Evolutionary conservation across 30 jellyfish, hydroid and myxozoan species (phyloP), one percentile per base, ranked within the genome.

Genomic region (Hydractinia echinata): DNA sequence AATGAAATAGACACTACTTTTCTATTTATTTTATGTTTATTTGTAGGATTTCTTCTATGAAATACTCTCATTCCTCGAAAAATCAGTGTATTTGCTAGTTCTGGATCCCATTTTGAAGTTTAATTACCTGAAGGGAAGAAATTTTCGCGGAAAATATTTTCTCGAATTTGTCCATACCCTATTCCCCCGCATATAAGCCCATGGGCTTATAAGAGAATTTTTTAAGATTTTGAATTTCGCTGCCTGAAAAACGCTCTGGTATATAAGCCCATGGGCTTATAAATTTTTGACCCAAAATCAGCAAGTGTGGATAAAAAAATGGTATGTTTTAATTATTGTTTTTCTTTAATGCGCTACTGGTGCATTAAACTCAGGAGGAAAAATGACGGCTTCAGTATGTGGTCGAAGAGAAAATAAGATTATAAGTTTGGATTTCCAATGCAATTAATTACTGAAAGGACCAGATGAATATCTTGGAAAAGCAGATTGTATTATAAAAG

Each of bases 281-380:
- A 58, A 58, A 58, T 58, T 58, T 58, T 58, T 58, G 15, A 58
- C 69, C 69, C 69, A 58, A 58, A 58, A 58, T 58, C 69, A 58
- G 69, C 69, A 58, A 58, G 69, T 13, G 69, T 58, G 69, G 69
- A 58, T 58, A 58, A 58, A 58, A 58, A 58, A 58, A 58, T 58
- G 69, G 69, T 16, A 58, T 58, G 19, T 58, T 58, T 58, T 16
- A 58, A 58, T 58, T 0, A 58, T 58, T 58, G n/a, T 68, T 68
- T 39, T 68, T 39, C 14, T n/a, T 20, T 68, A 39, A 18, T 68
- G 50, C 79, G 20, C 79, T 68, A 68, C 79, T 68, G 79, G 79
- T 68, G 79, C 79, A 11, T 68, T 68, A 11, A 68, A 15, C n/a
- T 15, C 79, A n/a, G 50, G n/a, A 15, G n/a, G 20, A 68, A 68